Conservation (phyloP, 2,797 vertebrate species). For the Coilia nasus region DNA sequence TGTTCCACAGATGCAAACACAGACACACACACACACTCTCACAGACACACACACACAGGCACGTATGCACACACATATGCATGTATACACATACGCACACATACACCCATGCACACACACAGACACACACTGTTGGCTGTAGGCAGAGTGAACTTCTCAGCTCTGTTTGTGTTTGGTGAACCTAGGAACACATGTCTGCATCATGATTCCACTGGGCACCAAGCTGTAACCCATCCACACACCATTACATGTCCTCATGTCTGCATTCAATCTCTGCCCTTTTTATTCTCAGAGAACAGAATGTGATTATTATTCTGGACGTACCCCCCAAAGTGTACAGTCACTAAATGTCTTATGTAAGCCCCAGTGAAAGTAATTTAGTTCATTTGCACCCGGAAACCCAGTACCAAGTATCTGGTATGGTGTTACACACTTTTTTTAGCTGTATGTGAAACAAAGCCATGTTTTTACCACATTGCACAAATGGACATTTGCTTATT, state of each 20-base stretch:
- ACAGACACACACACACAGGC: not conserved
- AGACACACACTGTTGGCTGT: conserved; percentile 4
- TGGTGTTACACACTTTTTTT: not conserved
- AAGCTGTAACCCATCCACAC: not conserved
- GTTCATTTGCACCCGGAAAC: not conserved
- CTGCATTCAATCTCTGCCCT: not conserved
- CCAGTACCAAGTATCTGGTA: not conserved
- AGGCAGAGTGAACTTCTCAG: not conserved
- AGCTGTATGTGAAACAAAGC: not conserved
- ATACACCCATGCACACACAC: not conserved
- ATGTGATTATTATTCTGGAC: not conserved
- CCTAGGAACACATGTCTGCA: conserved; percentile 1
- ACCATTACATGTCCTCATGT: not conserved
- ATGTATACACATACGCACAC: not conserved
- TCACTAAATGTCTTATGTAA: not conserved
- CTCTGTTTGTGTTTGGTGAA: conserved; percentile 18
- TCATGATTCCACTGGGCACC: conserved; percentile 2
- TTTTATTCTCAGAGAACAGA: not conserved
- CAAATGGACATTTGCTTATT: not conserved
- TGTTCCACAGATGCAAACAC: not conserved
- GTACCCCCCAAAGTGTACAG: not conserved
- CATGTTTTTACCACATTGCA: not conserved
- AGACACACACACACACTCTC: not conserved
- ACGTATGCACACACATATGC: too few relatives aligned
- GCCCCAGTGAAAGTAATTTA: not conserved